Evolutionary conservation across 2,113 vertebrate species (phyloP).

Genomic region (Eulemur macaco): DNA sequence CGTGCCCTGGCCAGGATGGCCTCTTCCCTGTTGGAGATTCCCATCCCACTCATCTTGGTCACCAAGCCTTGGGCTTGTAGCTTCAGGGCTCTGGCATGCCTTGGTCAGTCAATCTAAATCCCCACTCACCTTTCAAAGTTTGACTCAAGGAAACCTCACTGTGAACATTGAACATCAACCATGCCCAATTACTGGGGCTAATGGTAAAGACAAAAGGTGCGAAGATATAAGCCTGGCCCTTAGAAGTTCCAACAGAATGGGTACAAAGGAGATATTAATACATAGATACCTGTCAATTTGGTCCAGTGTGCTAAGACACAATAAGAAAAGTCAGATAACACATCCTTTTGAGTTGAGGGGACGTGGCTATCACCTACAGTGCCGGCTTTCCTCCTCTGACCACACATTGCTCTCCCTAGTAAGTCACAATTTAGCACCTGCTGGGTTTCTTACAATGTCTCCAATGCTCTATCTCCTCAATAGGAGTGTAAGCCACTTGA

Average conservation of each 20-base stretch:
- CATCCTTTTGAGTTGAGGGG: not conserved
- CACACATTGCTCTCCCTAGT: not conserved
- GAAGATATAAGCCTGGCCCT: not conserved
- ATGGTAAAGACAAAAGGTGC: not conserved
- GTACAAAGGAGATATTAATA: not conserved
- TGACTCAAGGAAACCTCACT: not conserved
- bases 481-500: not conserved
- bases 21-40: not conserved
- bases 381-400: not conserved
- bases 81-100: not conserved
- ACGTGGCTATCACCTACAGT: no score
- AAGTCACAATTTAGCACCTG: not conserved
- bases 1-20: rapidly evolving
- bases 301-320: not conserved
- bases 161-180: not conserved
- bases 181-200: no score
- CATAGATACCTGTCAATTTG: not conserved
- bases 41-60: not conserved
- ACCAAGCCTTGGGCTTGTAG: not conserved
- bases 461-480: not conserved
- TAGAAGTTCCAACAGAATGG: not conserved
- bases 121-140: not conserved
- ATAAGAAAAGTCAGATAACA: not conserved
- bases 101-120: not conserved
- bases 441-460: not conserved